phyloP scores from a whole-genome alignment of 2,888 invertebrate genomes.

The Drosophila bunnanda region DNA sequence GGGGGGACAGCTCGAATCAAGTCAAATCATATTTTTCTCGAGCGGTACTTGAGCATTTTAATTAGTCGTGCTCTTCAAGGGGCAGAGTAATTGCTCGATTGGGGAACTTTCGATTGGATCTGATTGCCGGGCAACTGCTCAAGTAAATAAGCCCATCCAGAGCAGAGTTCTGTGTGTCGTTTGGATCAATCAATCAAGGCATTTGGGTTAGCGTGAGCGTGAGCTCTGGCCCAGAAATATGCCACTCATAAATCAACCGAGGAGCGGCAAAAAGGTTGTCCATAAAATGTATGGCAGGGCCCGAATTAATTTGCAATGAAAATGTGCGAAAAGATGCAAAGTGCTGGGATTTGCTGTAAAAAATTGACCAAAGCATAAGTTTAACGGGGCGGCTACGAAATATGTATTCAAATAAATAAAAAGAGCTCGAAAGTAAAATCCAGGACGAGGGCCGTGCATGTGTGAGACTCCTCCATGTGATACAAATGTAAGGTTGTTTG shows the following conservation, averaged over 20 bases:
- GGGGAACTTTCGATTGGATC: slow-evolving; percentile 32
- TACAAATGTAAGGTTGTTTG: slow-evolving; percentile 63
- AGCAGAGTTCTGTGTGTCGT: slow-evolving; percentile 49
- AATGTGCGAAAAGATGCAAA: slow-evolving; percentile 67
- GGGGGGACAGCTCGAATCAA: slow-evolving; percentile 21
- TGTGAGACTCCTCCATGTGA: slow-evolving; percentile 15
- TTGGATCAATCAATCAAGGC: slow-evolving; percentile 57
- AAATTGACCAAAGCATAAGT: slow-evolving; percentile 73
- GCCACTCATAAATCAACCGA: slow-evolving; percentile 56
- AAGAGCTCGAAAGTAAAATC: slow-evolving; percentile 4
- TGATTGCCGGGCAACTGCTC: slow-evolving; percentile 29
- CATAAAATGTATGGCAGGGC: slow-evolving; percentile 44
- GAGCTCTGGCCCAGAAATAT: slow-evolving; percentile 49
- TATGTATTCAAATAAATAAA: slow-evolving; percentile 69
- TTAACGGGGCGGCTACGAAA: slow-evolving; percentile 68
- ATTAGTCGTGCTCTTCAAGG: slow-evolving; percentile 45
- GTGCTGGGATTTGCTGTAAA: slow-evolving; percentile 51
- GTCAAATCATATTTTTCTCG: slow-evolving; percentile 27
- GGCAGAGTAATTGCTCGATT: slow-evolving; percentile 55
- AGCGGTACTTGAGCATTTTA: slow-evolving; percentile 38
- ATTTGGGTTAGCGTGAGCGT: slow-evolving; percentile 38
- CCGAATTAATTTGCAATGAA: slow-evolving; percentile 69
- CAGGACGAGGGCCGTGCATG: slow-evolving; percentile 29
- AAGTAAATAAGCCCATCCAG: slow-evolving; percentile 48
- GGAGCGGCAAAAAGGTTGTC: slow-evolving; percentile 37